Base-by-base conservation (phyloP, 2,113 vertebrate genomes). In the Setophaga kirtlandii region DNA sequence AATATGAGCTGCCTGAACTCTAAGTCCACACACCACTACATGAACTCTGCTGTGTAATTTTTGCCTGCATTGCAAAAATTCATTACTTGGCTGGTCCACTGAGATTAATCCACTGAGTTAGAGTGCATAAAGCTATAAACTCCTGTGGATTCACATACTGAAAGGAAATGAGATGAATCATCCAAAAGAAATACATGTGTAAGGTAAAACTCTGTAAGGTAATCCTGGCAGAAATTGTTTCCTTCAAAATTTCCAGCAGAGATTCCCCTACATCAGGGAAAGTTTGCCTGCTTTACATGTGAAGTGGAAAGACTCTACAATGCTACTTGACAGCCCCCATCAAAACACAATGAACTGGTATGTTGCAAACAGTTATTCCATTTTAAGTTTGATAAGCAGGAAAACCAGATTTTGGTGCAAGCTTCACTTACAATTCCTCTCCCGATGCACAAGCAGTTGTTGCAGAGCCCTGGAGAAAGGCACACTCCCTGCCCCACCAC, bases 91-190 rank as follows among this genome's bases (percentile, higher is more conserved):
- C 46, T 70, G 42, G 74, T 75, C 50, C 67, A 33, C 1, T 80
- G 79, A 79, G 75, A 90, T 91, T 87, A 90, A 83, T 50, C 31
- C 55, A 27, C n/a, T 27, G 63, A 97, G 55, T 55, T 80, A 74
- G n/a, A 59, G 58, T 79, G 39, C 37, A 87, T 53, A 62, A 41
- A 75, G 41, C 85, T 77, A 46, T 62, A 65, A 87, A 85, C 50
- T 85, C 67, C 58, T 62, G 25, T 25, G 30, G 63, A 85, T 49
- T 90, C 71, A 22, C 52, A 50, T 59, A 71, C 67, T 73, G 80
- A 80, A 86, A 92, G 42, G 85, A 95, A 93, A 77, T 33, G 13
- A 86, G 67, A 59, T 58, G 31, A 92, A 76, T 81, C 55, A 86
- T 65, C 35, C 35, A 35, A 63, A 92, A 93, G 30, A 88, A 90